Conservation (phyloP, 2,797 vertebrate species). For the Macropus fuliginosus region DNA sequence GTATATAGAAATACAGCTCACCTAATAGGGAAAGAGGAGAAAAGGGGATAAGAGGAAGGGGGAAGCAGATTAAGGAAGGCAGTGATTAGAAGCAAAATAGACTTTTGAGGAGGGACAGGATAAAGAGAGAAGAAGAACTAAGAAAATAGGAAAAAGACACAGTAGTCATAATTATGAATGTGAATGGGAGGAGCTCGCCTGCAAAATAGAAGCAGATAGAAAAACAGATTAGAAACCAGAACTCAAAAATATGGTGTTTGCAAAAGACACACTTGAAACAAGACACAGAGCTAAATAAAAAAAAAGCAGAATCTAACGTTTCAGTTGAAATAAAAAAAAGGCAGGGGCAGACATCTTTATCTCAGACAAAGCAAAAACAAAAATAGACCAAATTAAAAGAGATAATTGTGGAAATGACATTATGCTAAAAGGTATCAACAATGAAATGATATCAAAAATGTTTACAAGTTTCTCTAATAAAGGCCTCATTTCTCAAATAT, state of each 20-base stretch:
- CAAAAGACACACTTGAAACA: background rate
- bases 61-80: background rate
- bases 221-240: background rate
- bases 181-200: background rate
- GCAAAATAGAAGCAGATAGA: too few species aligned
- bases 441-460: background rate
- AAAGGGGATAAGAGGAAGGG: too few species aligned
- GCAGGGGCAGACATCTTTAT: background rate
- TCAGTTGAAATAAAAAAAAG: background rate
- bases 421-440: background rate
- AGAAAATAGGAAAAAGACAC: background rate
- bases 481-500: background rate
- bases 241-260: background rate
- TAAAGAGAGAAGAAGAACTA: background rate
- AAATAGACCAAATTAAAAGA: background rate
- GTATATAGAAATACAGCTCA: background rate
- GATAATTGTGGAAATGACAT: background rate
- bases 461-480: background rate
- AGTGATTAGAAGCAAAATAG: background rate
- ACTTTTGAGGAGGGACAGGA: background rate
- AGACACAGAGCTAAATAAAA: background rate
- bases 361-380: background rate
- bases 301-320: background rate
- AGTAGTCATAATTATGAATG: background rate
- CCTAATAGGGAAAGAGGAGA: background rate